Base-by-base conservation (phyloP, 2,888 invertebrate species). In the Lapara coniferarum region DNA sequence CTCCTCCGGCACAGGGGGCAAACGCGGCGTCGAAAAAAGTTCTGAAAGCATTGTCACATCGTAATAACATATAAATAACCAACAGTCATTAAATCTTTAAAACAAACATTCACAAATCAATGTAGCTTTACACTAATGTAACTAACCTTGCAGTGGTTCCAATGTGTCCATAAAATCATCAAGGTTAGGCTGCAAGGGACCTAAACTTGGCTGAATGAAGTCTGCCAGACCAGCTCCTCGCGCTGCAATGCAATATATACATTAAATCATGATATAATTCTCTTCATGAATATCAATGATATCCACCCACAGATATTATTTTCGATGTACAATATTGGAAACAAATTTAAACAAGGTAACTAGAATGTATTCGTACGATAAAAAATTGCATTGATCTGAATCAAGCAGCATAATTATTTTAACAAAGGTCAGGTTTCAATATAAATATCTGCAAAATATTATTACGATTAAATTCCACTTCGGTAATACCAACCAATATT, bases 161-260 rank as follows among this genome's bases (percentile, higher is more conserved):
- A 98, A 94, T 73, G 97, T 97, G 84, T 98, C 98, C 97, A 98
- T 98, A 90, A 98, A 98, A 91, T 98, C 98, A 85, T 98, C 98
- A 82, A 99, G 95, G 92, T 98, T 98, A 75, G 99, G 99, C 91
- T 99, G 99, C 72, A 99, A 94, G 69, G 99, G 98, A 56, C 98
- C 97, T 83, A 99, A 95, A 86, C 99, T 99, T 68, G 99, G 99
- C 93, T 99, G 99, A 89, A 99, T 99, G 85, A 99, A 98, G 93
- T 99, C 99, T 66, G 99, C 98, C 85, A 97, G 95, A 82, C 97
- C 97, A 69, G 98, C 97, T 77, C 96, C 97, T 87, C 97, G 96
- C 67, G 97, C 97, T 97, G 89, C 91, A 94, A 89, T 69, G 52
- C 49, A 53, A 63, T 19, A 53, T n/a, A 37, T 63, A 19, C 52